Evolutionary conservation across 2,888 invertebrate genomes (phyloP).

Genomic region (Villa cingulata): DNA sequence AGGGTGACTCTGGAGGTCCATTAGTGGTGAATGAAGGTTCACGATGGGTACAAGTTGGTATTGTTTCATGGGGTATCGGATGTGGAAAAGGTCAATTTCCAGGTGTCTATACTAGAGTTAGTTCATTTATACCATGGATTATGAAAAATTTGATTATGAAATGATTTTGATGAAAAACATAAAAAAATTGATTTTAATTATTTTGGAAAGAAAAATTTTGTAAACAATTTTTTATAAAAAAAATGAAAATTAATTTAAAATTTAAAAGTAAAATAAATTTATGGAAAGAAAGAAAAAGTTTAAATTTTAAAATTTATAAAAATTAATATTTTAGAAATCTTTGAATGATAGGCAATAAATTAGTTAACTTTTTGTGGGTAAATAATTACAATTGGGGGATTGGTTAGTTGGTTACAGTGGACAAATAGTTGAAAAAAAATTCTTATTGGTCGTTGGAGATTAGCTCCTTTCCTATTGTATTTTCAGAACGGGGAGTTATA

Average conservation of each 20-base stretch:
- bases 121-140: conserved; percentile 74
- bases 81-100: conserved; percentile 86
- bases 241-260: neutral
- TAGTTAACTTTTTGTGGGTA: too few relatives aligned
- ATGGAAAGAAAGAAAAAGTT: too few relatives aligned
- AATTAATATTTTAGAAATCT: too few relatives aligned
- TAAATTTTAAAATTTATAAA: too few relatives aligned
- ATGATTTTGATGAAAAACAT: neutral
- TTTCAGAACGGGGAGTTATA: too few relatives aligned
- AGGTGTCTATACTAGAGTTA: conserved; percentile 77
- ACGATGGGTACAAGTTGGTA: conserved; percentile 71
- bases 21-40: conserved; percentile 64
- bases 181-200: neutral
- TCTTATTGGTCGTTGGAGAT: too few relatives aligned
- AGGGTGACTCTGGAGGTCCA: conserved; percentile 86
- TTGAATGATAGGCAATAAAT: too few relatives aligned
- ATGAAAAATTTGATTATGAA: conserved; percentile 55
- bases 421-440: too few relatives aligned
- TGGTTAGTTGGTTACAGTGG: too few relatives aligned
- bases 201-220: neutral
- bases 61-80: conserved; percentile 85
- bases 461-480: too few relatives aligned
- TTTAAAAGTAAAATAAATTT: too few relatives aligned
- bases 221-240: neutral
- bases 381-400: too few relatives aligned